These are phyloP conservation scores for Bombus pascuorum DNA, from an alignment of 1,140 invertebrate genomes.

Conservation along the genomic window DNA sequence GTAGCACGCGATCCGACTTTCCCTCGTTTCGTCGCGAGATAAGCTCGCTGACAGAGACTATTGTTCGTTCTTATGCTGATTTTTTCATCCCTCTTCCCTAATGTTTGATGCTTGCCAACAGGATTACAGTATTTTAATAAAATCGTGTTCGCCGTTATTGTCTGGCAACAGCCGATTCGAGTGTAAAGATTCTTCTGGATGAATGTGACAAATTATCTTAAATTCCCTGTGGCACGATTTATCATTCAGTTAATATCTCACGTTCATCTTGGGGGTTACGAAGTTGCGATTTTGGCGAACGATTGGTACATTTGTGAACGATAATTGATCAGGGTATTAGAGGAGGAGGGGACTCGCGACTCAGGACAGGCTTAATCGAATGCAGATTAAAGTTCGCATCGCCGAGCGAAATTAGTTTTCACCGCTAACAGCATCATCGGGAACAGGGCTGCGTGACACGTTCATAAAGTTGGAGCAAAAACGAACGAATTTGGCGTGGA, in stretches of 20 bases:
- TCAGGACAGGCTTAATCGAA: slow-evolving; percentile 23
- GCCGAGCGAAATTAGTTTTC: slow-evolving; percentile 35
- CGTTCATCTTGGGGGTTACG: neutral
- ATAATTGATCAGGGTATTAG: slow-evolving; percentile 9
- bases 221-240: neutral
- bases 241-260: neutral
- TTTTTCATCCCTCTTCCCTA: neutral
- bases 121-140: neutral
- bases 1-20: neutral
- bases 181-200: neutral
- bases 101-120: neutral
- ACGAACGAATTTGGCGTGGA: slow-evolving; percentile 36
- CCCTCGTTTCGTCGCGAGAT: neutral
- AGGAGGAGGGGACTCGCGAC: neutral
- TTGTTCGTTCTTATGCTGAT: too few relatives aligned
- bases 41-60: neutral
- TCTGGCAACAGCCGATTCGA: neutral
- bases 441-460: slow-evolving; percentile 15
- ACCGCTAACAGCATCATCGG: slow-evolving; percentile 31
- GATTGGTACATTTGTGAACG: neutral
- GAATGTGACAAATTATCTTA: neutral
- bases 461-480: slow-evolving; percentile 39
- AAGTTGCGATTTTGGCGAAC: neutral
- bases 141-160: neutral
- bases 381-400: slow-evolving; percentile 36